Evolutionary conservation across 2,888 invertebrate genomes (phyloP).

Genomic region (Cenopis cana): DNA sequence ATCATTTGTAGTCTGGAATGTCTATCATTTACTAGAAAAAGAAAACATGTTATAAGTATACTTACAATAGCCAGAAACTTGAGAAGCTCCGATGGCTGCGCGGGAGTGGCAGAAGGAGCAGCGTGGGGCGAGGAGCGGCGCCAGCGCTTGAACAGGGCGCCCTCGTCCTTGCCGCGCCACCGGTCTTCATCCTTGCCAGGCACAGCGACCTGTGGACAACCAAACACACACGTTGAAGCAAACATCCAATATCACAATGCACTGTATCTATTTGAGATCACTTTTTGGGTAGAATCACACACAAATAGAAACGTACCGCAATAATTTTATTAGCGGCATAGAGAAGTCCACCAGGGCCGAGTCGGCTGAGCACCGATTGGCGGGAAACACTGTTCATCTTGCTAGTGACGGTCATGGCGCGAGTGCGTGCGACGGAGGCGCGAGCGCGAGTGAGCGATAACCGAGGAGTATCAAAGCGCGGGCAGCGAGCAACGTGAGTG

Average conservation of each 20-base stretch:
- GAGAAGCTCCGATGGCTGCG: slow-evolving; percentile 82
- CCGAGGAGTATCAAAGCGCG: slow-evolving; percentile 56
- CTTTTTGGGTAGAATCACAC: slow-evolving; percentile 55
- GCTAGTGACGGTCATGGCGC: slow-evolving; percentile 81
- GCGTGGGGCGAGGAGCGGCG: slow-evolving; percentile 56
- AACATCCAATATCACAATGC: slow-evolving; percentile 60
- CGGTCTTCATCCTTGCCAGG: slow-evolving; percentile 81
- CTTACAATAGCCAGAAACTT: slow-evolving; percentile 93
- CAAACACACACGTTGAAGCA: slow-evolving; percentile 73
- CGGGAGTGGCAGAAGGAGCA: slow-evolving; percentile 59
- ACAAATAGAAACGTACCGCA: slow-evolving; percentile 77
- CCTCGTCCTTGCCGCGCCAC: slow-evolving; percentile 78
- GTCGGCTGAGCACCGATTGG: slow-evolving; percentile 77
- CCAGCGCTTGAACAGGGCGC: slow-evolving; percentile 80
- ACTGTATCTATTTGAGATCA: slow-evolving; percentile 47
- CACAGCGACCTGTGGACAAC: slow-evolving; percentile 81
- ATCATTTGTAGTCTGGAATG: not conserved
- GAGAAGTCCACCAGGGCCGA: slow-evolving; percentile 80
- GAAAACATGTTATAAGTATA: slow-evolving; percentile 56
- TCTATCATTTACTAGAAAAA: no score
- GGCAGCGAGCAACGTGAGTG: slow-evolving; percentile 67
- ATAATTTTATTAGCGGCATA: slow-evolving; percentile 82
- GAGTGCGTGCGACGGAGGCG: slow-evolving; percentile 64
- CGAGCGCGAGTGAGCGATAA: slow-evolving; percentile 70
- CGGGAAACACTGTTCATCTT: slow-evolving; percentile 84